Base-by-base conservation (phyloP, 2,797 vertebrate genomes). In the Hypotaenidia philippensis region DNA sequence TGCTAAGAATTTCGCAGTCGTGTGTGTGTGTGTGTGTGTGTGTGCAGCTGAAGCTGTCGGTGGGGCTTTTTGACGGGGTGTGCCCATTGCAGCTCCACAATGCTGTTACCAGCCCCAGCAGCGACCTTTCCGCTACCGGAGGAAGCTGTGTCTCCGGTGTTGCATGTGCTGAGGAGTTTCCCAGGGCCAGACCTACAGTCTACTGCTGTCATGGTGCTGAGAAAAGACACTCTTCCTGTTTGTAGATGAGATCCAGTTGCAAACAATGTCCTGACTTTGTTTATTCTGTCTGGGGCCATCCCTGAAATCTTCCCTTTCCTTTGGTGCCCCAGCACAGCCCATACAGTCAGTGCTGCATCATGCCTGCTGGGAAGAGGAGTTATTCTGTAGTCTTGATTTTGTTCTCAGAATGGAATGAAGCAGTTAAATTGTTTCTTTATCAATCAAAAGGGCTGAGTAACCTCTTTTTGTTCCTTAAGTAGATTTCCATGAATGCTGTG, bases 51-150 rank as follows among this genome's bases (percentile, higher is more conserved):
- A 34, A 59, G 82, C 25, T 75, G 50, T 40, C 0, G 0, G 12
- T 11, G 22, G 41, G 32, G 32, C 9, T 17, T 90, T 83, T 71
- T 32, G 11, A 4, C 17, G 4, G 56, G 3, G 0, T 15, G 22
- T 20, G 2, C 13, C 53, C 2, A 0, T 41, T 14, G 7, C 49
- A 15, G 27, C 71, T 38, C 55, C 4, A 2, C 65, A 8, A 64
- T 0, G 1, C 68, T 27, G 34, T 8, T 8, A 10, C 40, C 50
- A 18, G 0, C 25, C 5, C 4, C 0, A 1, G 1, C 8, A 26
- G 44, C 0, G 1, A 5, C 10, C 27, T 5, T 38, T 0, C 8
- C 4, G 0, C 60, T 21, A 56, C 52, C 0, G 0, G 31, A 20
- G 44, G 19, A 64, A 81, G 55, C 66, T 50, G 69, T 32, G 38